These are phyloP conservation scores for Crotalus viridis DNA, from an alignment of 2,113 vertebrate species.

Conservation along the genomic window DNA sequence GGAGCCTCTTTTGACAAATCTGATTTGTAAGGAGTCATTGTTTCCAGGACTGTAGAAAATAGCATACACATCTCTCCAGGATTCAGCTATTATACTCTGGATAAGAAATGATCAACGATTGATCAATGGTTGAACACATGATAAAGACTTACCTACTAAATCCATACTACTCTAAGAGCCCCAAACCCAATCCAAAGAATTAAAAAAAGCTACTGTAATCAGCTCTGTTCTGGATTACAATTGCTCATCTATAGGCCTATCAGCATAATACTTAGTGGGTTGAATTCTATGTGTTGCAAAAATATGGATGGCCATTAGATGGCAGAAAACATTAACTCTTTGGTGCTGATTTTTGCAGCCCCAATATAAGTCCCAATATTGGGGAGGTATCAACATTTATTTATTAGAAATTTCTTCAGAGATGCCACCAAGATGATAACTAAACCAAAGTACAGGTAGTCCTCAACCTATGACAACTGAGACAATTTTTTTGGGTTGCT, in stretches of 20 bases:
- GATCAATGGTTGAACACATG: no score
- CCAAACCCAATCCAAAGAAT: background rate
- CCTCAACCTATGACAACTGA: background rate
- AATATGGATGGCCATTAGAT: background rate
- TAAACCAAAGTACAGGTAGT: background rate
- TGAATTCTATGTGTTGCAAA: background rate
- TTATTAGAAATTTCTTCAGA: background rate
- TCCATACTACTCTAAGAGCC: no score
- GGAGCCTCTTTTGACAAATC: background rate
- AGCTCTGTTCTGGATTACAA: background rate
- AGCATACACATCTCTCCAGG: background rate
- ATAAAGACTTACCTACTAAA: background rate
- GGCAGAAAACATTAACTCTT: background rate
- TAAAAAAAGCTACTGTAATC: background rate
- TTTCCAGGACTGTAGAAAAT: background rate
- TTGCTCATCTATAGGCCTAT: background rate
- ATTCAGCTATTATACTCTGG: background rate
- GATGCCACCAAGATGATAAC: background rate
- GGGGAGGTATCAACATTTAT: background rate
- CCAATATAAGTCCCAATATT: background rate
- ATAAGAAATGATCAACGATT: background rate
- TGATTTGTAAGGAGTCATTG: background rate
- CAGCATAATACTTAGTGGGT: background rate
- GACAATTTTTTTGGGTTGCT: background rate
- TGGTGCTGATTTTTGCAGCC: background rate